These are phyloP conservation scores for Brachionus rubens DNA, from an alignment of 1,140 invertebrate species.

Conservation along the genomic window DNA sequence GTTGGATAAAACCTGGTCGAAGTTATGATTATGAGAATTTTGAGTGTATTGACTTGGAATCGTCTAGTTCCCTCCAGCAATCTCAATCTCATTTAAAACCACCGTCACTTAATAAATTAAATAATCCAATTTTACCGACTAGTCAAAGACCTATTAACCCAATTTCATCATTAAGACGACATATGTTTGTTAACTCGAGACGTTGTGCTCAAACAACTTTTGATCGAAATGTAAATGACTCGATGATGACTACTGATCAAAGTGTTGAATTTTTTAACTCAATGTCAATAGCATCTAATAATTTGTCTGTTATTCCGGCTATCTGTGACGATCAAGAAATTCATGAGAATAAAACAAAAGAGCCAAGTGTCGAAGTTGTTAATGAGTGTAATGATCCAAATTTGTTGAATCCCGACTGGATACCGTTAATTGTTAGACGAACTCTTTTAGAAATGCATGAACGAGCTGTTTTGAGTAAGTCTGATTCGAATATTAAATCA, in stretches of 20 bases:
- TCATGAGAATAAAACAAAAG: not conserved
- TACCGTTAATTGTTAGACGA: conserved; percentile 4
- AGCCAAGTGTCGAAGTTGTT: not conserved
- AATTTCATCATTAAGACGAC: conserved; percentile 25
- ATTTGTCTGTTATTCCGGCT: not conserved
- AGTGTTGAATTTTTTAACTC: conserved; percentile 10
- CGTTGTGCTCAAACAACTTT: conserved; percentile 26
- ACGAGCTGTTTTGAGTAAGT: conserved; percentile 30
- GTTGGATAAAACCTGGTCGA: conserved; percentile 26
- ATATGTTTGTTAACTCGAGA: conserved; percentile 44
- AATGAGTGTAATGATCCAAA: conserved; percentile 24
- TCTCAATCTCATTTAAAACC: conserved; percentile 23
- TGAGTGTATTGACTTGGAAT: not conserved
- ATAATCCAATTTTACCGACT: not conserved
- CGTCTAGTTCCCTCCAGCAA: not conserved
- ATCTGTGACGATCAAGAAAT: not conserved
- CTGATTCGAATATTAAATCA: conserved; percentile 37
- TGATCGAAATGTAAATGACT: not conserved
- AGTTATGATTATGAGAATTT: conserved; percentile 10
- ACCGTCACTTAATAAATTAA: not conserved
- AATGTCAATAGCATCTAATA: conserved; percentile 27
- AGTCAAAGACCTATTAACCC: conserved; percentile 39
- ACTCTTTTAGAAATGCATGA: conserved; percentile 42
- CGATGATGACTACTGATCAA: not conserved
- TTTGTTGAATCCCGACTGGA: conserved; percentile 41